Evolutionary conservation across 2,113 vertebrate genomes (phyloP).

Genomic region (Calyptomena viridis): DNA sequence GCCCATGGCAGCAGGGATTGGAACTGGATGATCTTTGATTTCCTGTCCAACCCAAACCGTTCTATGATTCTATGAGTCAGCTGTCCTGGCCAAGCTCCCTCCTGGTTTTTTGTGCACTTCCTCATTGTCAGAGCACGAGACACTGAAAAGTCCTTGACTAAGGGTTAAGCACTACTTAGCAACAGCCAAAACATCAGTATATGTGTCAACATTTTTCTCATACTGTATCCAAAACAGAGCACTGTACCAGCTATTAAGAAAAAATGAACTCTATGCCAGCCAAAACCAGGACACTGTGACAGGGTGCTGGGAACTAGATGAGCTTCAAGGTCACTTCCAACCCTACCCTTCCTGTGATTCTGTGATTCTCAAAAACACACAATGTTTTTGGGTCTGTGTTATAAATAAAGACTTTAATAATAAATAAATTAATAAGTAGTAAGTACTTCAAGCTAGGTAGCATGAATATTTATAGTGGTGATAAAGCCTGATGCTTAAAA

Average conservation of each 20-base stretch:
- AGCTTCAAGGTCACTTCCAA: background rate
- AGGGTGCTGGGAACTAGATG: background rate
- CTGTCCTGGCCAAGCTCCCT: background rate
- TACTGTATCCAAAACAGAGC: slow-evolving; percentile 11
- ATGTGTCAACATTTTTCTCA: background rate
- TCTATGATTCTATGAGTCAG: background rate
- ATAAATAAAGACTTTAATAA: too few species aligned
- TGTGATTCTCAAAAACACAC: too few species aligned
- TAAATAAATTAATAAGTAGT: background rate
- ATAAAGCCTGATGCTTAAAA: background rate
- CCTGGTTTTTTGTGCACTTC: background rate
- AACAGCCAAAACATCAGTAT: background rate
- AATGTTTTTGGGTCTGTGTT: too few species aligned
- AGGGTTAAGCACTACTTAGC: slow-evolving; percentile 5
- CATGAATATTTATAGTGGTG: background rate
- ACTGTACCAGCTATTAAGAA: background rate
- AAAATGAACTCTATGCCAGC: background rate
- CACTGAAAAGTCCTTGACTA: slow-evolving; percentile 6
- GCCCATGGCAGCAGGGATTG: background rate
- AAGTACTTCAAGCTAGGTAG: background rate
- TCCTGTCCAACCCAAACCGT: background rate
- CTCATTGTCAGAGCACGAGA: background rate
- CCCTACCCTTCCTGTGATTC: background rate
- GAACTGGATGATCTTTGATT: background rate
- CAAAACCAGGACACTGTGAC: background rate